These are phyloP conservation scores for Lonchura striata DNA, from an alignment of 2,113 vertebrate species.

Conservation along the genomic window DNA sequence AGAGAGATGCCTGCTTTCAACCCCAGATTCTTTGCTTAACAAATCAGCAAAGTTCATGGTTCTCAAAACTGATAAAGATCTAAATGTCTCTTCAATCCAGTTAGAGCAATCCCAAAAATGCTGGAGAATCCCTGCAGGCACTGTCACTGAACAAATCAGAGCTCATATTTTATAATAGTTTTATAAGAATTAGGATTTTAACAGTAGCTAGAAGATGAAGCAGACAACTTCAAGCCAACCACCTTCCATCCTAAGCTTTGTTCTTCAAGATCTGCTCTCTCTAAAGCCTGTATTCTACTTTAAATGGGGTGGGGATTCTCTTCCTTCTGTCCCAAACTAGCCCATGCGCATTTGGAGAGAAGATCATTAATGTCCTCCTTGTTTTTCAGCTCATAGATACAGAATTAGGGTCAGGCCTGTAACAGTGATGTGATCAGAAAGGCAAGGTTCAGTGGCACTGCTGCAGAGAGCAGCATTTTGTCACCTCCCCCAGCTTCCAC, in stretches of 20 bases:
- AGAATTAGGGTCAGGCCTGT: background rate
- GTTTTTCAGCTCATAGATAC: background rate
- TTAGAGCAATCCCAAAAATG: background rate
- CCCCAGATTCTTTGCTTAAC: conserved; percentile 44
- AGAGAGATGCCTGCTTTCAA: background rate
- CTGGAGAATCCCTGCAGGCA: background rate
- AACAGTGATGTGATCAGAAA: background rate
- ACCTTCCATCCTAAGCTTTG: background rate
- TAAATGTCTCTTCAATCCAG: background rate
- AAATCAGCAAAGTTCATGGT: background rate
- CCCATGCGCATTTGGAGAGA: background rate
- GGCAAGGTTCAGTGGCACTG: background rate
- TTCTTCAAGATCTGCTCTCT: background rate
- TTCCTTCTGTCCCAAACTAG: background rate
- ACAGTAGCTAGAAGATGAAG: background rate
- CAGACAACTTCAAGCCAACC: background rate
- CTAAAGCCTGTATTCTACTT: background rate
- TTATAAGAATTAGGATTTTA: background rate
- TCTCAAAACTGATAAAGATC: conserved; percentile 7
- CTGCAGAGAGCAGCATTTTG: background rate
- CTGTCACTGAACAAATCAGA: background rate
- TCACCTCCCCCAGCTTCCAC: background rate
- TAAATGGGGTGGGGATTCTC: background rate
- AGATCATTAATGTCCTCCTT: background rate
- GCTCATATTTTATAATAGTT: background rate